phyloP scores from a whole-genome alignment of 2,797 vertebrate species.

The Rachycentron canadum region DNA sequence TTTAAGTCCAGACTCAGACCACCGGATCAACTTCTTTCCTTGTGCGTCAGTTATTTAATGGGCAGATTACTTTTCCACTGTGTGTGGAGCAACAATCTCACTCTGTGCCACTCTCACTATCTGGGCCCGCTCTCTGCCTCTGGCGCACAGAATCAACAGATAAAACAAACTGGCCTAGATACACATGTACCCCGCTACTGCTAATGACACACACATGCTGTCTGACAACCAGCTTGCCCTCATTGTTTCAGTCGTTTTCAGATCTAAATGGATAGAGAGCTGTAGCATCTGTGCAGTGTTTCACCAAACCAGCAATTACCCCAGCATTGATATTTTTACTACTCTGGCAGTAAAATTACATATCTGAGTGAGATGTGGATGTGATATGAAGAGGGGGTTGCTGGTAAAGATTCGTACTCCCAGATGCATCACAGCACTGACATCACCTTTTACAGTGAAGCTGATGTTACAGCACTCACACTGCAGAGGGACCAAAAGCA shows the following conservation, averaged over 20 bases:
- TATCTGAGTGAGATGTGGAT: neutral
- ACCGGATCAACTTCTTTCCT: neutral
- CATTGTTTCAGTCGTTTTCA: slow-evolving; percentile 46
- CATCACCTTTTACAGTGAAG: slow-evolving; percentile 45
- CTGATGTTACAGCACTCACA: slow-evolving; percentile 28
- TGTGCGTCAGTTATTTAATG: slow-evolving; percentile 23
- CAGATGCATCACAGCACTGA: slow-evolving; percentile 32
- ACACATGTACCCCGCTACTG: slow-evolving; percentile 33
- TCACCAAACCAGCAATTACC: slow-evolving; percentile 1
- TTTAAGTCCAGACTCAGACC: neutral
- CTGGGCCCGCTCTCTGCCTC: slow-evolving; percentile 49
- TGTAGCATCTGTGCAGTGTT: slow-evolving; percentile 2
- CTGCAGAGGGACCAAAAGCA: slow-evolving; percentile 30
- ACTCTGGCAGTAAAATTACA: slow-evolving; percentile 3
- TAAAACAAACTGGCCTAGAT: slow-evolving; percentile 72
- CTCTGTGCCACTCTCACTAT: slow-evolving; percentile 43
- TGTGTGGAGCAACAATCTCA: slow-evolving; percentile 42
- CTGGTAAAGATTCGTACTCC: slow-evolving; percentile 17
- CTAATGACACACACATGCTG: slow-evolving; percentile 27
- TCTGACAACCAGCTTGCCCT: slow-evolving; percentile 34
- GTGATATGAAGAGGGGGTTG: slow-evolving; percentile 9
- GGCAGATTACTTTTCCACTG: slow-evolving; percentile 29
- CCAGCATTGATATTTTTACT: slow-evolving; percentile 4
- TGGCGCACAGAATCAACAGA: slow-evolving; percentile 59
- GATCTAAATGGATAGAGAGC: slow-evolving; percentile 11